A percentile compares a stretch with the other conserved stretches of the same genome.
These are phyloP conservation scores for Spea bombifrons DNA, from an alignment of 2,113 vertebrate species.

Conservation along the genomic window DNA sequence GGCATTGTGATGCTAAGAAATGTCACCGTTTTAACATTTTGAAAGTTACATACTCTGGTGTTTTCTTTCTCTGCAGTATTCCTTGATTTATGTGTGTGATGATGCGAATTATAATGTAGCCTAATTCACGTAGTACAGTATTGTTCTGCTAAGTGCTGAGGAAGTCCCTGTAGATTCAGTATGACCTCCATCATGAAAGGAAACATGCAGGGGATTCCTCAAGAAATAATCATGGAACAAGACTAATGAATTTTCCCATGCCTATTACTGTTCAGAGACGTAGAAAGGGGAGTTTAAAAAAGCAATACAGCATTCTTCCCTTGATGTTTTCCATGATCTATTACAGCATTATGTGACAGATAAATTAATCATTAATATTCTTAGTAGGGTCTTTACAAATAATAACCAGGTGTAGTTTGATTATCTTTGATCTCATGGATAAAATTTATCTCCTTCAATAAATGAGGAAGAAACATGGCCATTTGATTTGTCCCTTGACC, in stretches of 20 bases:
- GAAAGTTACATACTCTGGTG: neutral
- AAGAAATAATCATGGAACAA: slow-evolving; percentile 79
- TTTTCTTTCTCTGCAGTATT: slow-evolving; percentile 69
- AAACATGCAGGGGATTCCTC: slow-evolving; percentile 78
- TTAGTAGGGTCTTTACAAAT: slow-evolving; percentile 81
- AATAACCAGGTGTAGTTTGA: slow-evolving; percentile 77
- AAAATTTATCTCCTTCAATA: slow-evolving; percentile 62
- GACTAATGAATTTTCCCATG: slow-evolving; percentile 79
- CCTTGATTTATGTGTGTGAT: slow-evolving; percentile 76
- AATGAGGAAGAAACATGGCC: slow-evolving; percentile 51
- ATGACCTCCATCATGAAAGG: slow-evolving; percentile 77
- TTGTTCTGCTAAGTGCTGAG: slow-evolving; percentile 73
- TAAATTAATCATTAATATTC: slow-evolving; percentile 83
- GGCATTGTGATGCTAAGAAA: too few species aligned
- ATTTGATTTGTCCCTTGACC: slow-evolving; percentile 58
- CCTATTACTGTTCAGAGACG: slow-evolving; percentile 79
- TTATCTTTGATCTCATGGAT: slow-evolving; percentile 68
- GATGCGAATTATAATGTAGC: slow-evolving; percentile 78
- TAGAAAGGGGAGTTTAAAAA: slow-evolving; percentile 71
- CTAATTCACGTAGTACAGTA: slow-evolving; percentile 78
- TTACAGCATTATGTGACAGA: slow-evolving; percentile 74
- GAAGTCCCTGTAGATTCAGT: slow-evolving; percentile 65
- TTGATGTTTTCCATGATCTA: slow-evolving; percentile 82
- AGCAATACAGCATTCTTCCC: slow-evolving; percentile 78
- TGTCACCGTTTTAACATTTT: too few species aligned